Conservation (phyloP, 2,113 vertebrate genomes). For the Crotophaga sulcirostris region DNA sequence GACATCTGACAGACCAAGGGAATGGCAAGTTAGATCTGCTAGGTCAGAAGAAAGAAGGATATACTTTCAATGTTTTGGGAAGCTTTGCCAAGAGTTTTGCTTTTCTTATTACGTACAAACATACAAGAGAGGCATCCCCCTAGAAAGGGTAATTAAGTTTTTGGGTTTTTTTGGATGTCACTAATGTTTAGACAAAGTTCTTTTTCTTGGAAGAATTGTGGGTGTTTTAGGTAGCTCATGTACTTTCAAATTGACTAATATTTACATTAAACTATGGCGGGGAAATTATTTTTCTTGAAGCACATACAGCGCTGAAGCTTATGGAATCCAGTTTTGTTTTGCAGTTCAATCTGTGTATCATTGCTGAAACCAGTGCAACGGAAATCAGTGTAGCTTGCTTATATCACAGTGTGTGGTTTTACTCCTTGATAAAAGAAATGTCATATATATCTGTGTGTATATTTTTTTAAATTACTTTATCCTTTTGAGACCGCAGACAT, state of each 20-base stretch:
- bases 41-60: neutral
- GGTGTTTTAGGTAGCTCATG: neutral
- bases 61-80: neutral
- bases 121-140: neutral
- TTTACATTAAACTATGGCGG: neutral
- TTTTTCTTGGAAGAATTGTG: neutral
- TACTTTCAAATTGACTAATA: neutral
- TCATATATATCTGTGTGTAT: rapidly evolving
- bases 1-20: neutral
- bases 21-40: neutral
- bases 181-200: neutral
- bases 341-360: neutral
- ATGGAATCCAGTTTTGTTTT: neutral
- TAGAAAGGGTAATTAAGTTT: neutral
- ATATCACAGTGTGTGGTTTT: neutral
- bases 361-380: neutral
- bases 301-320: neutral
- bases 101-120: neutral
- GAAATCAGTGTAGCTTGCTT: neutral
- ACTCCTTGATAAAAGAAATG: neutral
- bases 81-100: neutral
- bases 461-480: neutral
- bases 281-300: neutral
- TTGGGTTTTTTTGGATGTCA: neutral
- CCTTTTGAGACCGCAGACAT: neutral